Evolutionary conservation across 2,888 invertebrate genomes (phyloP).

Genomic region (Drosophila nr. medialis): DNA sequence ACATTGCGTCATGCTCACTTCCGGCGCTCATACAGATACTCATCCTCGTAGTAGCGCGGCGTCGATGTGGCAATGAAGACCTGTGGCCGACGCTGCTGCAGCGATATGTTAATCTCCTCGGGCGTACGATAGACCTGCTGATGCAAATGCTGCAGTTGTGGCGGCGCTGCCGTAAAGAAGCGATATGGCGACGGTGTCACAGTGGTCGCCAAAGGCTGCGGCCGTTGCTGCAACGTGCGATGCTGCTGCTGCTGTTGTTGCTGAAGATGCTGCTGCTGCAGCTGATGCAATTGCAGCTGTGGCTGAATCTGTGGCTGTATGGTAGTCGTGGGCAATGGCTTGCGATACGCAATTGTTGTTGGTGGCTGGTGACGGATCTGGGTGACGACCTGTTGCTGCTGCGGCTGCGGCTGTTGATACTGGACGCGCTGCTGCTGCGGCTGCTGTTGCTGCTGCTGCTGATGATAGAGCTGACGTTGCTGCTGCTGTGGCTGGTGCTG

Average conservation of each 20-base stretch:
- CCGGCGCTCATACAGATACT: constrained; percentile 84
- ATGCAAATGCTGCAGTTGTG: constrained; percentile 79
- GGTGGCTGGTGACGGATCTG: constrained; percentile 78
- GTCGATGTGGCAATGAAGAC: constrained; percentile 84
- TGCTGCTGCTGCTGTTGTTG: constrained; percentile 72
- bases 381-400: constrained; percentile 66
- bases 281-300: constrained; percentile 72
- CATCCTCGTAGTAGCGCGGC: constrained; percentile 84
- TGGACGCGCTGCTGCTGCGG: constrained; percentile 64
- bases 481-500: constrained; percentile 80
- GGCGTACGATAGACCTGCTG: constrained; percentile 92
- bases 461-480: constrained; percentile 65
- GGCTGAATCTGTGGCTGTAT: constrained; percentile 80
- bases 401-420: constrained; percentile 65
- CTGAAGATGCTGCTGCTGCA: constrained; percentile 69
- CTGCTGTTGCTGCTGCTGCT: constrained; percentile 55
- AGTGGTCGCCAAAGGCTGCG: constrained; percentile 80
- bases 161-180: constrained; percentile 83
- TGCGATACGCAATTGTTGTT: constrained; percentile 77
- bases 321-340: constrained; percentile 77
- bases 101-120: constrained; percentile 94
- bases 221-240: constrained; percentile 68
- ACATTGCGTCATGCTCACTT: constrained; percentile 61
- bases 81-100: constrained; percentile 91
- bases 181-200: constrained; percentile 84